These are phyloP conservation scores for Ruditapes philippinarum DNA, from an alignment of 1,140 invertebrate genomes.

Conservation along the genomic window DNA sequence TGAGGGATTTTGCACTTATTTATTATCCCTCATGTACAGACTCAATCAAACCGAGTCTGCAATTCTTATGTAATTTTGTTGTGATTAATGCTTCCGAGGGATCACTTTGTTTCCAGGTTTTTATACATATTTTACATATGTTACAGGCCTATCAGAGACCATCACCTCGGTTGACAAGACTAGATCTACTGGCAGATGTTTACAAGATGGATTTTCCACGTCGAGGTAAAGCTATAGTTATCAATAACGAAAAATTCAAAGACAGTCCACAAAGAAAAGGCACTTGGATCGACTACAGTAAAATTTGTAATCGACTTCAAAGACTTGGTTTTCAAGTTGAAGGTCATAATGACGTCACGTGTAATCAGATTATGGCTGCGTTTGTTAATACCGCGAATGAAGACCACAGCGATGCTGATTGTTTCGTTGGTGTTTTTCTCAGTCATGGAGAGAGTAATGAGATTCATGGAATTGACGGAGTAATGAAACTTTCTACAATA, in stretches of 20 bases:
- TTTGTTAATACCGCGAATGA: slow-evolving; percentile 14
- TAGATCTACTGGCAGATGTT: slow-evolving; percentile 10
- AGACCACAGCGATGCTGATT: slow-evolving; percentile 68
- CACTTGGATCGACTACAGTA: slow-evolving; percentile 7
- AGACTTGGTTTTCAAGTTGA: slow-evolving; percentile 30
- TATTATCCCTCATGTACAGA: too few relatives aligned
- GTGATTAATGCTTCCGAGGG: too few relatives aligned
- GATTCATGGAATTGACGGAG: slow-evolving; percentile 74
- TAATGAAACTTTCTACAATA: slow-evolving; percentile 69
- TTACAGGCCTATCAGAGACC: slow-evolving; percentile 25
- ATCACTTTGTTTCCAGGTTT: too few relatives aligned
- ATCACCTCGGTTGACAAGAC: neutral
- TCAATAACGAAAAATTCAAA: slow-evolving; percentile 44
- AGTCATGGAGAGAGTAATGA: slow-evolving; percentile 77
- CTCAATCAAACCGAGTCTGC: too few relatives aligned
- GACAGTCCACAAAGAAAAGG: slow-evolving; percentile 15
- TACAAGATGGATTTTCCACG: slow-evolving; percentile 52
- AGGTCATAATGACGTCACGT: slow-evolving; percentile 31
- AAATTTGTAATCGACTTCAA: slow-evolving; percentile 9
- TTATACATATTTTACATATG: too few relatives aligned
- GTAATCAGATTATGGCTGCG: slow-evolving; percentile 32
- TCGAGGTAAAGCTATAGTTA: slow-evolving; percentile 42
- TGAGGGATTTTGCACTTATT: too few relatives aligned
- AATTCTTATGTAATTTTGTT: too few relatives aligned
- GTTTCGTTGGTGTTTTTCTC: slow-evolving; percentile 72